Evolutionary conservation across 2,797 vertebrate species (phyloP).

Genomic region (Trachurus trachurus): DNA sequence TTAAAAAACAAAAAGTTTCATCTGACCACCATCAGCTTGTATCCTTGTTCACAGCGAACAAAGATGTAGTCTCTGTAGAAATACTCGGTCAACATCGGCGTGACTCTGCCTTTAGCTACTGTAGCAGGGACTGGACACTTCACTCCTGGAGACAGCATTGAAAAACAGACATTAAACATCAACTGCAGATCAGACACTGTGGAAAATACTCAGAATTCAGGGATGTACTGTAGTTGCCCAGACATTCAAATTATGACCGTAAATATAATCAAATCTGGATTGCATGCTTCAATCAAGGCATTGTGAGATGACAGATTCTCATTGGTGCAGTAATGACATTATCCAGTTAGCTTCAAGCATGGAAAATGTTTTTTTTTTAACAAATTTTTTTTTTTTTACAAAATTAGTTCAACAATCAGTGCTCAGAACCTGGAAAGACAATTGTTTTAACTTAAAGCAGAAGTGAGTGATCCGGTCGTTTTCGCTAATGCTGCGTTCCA

Average conservation of each 20-base stretch:
- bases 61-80: conserved; percentile 84
- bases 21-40: conserved; percentile 85
- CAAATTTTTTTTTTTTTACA: too few species aligned
- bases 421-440: not conserved
- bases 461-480: too few species aligned
- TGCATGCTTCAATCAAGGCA: too few species aligned
- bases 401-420: not conserved
- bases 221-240: too few species aligned
- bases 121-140: conserved; percentile 71
- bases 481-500: too few species aligned
- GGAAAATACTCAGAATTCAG: too few species aligned
- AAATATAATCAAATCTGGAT: too few species aligned
- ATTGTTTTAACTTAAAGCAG: not conserved
- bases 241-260: too few species aligned
- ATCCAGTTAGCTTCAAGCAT: not conserved
- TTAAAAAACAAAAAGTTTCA: not conserved
- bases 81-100: conserved; percentile 74
- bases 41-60: conserved; percentile 82
- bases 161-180: conserved; percentile 19
- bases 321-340: not conserved
- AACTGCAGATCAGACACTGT: not conserved
- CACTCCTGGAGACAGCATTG: conserved; percentile 71
- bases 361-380: not conserved
- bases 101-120: conserved; percentile 77
- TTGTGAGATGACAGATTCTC: too few species aligned